phyloP scores from a whole-genome alignment of 2,797 vertebrate genomes.

The Oceanodroma leucorhoa region DNA sequence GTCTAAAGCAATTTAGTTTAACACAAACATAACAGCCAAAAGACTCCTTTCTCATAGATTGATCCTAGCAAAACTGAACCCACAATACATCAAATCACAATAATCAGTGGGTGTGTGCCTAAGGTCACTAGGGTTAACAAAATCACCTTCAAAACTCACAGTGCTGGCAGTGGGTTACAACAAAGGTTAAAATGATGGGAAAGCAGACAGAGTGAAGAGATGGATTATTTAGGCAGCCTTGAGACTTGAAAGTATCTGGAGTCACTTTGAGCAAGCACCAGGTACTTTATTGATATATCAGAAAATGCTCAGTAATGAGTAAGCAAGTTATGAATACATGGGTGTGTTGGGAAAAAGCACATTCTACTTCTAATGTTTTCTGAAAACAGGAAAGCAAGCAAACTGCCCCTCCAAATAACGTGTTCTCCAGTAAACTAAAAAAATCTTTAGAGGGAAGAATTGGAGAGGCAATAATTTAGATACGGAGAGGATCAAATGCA shows the following conservation, averaged over 20 bases:
- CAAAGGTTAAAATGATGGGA: background rate
- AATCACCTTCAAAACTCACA: background rate
- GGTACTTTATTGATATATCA: background rate
- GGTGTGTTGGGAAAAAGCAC: background rate
- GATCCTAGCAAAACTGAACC: background rate
- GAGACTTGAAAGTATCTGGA: background rate
- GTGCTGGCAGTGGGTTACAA: background rate
- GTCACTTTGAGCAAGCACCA: background rate
- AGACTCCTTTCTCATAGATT: background rate
- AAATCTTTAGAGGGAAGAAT: background rate
- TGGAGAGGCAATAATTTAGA: background rate
- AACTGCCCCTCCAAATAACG: background rate
- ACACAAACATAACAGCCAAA: constrained; percentile 25
- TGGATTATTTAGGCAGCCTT: background rate
- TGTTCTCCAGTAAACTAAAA: background rate
- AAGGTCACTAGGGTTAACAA: background rate
- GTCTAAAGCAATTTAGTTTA: constrained; percentile 15
- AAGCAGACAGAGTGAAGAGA: background rate
- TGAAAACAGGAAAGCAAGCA: background rate
- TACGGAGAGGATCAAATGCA: background rate
- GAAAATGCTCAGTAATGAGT: background rate
- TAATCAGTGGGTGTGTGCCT: background rate
- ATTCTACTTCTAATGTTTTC: background rate
- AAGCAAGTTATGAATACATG: background rate
- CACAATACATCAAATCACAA: background rate